These are phyloP conservation scores for Leguminivora glycinivorella DNA, from an alignment of 1,140 invertebrate genomes.

Conservation along the genomic window DNA sequence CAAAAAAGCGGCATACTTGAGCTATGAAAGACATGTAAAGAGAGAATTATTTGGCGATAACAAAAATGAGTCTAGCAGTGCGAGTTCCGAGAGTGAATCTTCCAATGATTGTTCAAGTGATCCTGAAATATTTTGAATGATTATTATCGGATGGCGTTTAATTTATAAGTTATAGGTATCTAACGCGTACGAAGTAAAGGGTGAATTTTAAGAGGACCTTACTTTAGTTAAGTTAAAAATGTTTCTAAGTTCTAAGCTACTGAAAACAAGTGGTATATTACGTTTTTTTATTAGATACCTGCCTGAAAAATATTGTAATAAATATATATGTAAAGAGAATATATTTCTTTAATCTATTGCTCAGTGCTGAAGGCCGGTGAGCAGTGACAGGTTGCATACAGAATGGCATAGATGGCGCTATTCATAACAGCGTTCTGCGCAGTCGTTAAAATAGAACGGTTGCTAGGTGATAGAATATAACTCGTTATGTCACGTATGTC, in stretches of 20 bases:
- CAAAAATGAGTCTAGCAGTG: conserved; percentile 6
- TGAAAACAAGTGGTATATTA: neutral
- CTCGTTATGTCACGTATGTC: too few species aligned
- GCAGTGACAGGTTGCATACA: too few species aligned
- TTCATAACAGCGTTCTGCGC: too few species aligned
- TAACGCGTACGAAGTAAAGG: conserved; percentile 11
- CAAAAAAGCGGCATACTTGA: too few species aligned
- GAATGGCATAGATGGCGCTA: too few species aligned
- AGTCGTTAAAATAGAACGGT: too few species aligned
- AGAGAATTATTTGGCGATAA: conserved; percentile 9
- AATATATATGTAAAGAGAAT: too few species aligned
- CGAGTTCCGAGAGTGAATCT: conserved; percentile 13
- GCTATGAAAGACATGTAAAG: conserved; percentile 2
- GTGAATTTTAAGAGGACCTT: neutral
- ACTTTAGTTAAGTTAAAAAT: conserved; percentile 17
- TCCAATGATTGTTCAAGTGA: conserved; percentile 8
- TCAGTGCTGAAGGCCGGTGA: too few species aligned
- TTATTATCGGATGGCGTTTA: conserved; percentile 10
- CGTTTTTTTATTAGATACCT: neutral
- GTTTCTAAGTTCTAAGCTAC: neutral
- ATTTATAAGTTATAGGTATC: conserved; percentile 12
- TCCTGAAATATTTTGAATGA: conserved; percentile 4
- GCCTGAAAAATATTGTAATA: neutral
- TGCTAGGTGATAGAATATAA: too few species aligned
- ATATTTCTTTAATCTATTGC: too few species aligned